A percentile compares a stretch with the other conserved stretches of the same genome.
Conservation (phyloP, 2,797 vertebrate species). For the Todus mexicanus region DNA sequence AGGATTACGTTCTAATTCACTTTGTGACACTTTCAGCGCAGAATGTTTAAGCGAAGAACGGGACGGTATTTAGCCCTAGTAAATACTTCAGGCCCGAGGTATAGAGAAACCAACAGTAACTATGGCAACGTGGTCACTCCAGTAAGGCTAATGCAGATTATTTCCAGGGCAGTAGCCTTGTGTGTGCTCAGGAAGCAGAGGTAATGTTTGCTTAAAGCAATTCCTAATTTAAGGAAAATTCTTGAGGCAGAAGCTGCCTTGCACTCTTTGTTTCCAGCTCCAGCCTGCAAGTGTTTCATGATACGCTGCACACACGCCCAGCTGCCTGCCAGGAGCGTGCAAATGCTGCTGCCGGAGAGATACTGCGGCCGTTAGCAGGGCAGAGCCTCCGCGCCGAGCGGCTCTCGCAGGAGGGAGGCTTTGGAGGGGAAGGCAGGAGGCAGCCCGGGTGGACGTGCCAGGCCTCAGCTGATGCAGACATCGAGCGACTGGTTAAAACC, state of each 20-base stretch:
- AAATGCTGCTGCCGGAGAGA: neutral
- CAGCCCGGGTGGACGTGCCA: neutral
- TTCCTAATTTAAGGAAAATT: constrained; percentile 55
- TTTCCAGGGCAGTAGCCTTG: constrained; percentile 74
- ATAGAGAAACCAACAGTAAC: constrained; percentile 62
- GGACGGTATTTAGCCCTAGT: constrained; percentile 44
- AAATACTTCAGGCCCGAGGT: constrained; percentile 70
- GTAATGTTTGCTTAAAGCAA: constrained; percentile 71
- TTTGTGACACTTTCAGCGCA: neutral
- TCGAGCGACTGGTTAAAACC: neutral
- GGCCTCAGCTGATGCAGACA: accelerated
- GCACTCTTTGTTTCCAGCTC: constrained; percentile 26
- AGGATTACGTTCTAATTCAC: neutral
- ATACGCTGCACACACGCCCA: neutral
- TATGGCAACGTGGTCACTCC: constrained; percentile 78
- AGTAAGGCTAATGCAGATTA: constrained; percentile 73
- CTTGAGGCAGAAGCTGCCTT: constrained; percentile 31
- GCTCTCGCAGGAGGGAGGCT: neutral
- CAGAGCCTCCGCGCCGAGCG: neutral
- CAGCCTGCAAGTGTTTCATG: neutral
- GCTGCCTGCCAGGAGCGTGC: neutral
- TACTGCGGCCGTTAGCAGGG: accelerated
- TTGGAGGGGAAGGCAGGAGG: neutral
- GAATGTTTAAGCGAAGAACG: neutral
- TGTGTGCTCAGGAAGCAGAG: constrained; percentile 74